These are phyloP conservation scores for Pterocles gutturalis DNA, from an alignment of 2,113 vertebrate genomes.

Conservation along the genomic window DNA sequence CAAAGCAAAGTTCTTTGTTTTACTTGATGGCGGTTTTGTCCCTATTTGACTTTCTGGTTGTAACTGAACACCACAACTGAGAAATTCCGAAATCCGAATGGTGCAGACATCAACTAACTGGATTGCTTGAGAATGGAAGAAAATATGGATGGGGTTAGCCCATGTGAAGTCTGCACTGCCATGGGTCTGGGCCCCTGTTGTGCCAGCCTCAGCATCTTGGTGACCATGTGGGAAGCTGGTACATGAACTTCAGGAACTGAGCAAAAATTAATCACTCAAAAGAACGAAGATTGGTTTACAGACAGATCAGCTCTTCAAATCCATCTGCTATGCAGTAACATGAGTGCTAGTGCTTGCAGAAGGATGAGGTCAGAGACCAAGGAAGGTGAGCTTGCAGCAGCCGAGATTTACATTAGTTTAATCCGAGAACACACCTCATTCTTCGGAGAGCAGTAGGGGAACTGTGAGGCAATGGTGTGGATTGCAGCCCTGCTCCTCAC, in stretches of 20 bases:
- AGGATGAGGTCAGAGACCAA: not conserved
- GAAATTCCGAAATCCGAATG: not conserved
- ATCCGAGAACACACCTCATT: not conserved
- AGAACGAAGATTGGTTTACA: constrained; percentile 17
- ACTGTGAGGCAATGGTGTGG: not conserved
- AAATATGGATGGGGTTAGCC: not conserved
- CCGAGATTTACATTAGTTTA: not conserved
- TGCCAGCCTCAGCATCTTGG: not conserved
- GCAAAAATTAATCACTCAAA: constrained; percentile 1
- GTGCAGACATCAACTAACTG: not conserved
- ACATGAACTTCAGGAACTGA: not conserved
- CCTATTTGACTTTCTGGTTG: not conserved
- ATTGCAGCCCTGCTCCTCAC: not conserved
- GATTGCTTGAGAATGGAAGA: not conserved
- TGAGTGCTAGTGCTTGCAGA: not conserved
- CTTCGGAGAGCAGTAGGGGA: not conserved
- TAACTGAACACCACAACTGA: not conserved
- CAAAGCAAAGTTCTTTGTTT: not conserved
- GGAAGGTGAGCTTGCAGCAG: not conserved
- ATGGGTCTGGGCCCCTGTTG: not conserved
- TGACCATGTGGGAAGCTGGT: not conserved
- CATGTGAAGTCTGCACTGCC: not conserved
- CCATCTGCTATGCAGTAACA: constrained; percentile 17
- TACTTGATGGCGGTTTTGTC: not conserved
- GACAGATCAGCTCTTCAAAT: constrained; percentile 23